Conservation (phyloP, 2,113 vertebrate genomes). For the Thermophis baileyi region DNA sequence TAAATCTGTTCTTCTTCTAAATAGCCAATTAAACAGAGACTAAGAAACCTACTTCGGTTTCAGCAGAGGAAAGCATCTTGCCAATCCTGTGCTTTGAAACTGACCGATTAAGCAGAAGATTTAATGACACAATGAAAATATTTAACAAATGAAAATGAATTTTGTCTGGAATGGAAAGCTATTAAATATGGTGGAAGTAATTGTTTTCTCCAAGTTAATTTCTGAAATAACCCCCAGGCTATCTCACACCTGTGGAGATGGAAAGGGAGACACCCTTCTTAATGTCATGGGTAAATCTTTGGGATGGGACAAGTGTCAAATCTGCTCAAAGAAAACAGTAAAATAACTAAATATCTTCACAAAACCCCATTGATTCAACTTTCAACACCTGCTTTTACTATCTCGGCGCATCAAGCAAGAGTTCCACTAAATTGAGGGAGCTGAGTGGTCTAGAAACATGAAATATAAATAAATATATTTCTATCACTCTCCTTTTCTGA, state of each 20-base stretch:
- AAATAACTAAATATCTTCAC: not conserved
- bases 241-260: not conserved
- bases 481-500: not conserved
- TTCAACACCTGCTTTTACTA: not conserved
- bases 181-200: constrained; percentile 14
- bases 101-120: not conserved
- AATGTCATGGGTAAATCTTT: not conserved
- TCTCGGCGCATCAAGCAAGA: not conserved
- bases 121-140: constrained; percentile 14
- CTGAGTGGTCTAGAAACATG: not conserved
- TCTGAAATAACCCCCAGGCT: not conserved
- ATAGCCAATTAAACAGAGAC: constrained; percentile 15
- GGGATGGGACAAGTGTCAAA: not conserved
- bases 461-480: not conserved
- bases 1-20: not conserved
- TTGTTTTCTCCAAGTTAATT: not conserved
- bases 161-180: constrained; percentile 17
- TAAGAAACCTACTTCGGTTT: not conserved
- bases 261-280: not conserved
- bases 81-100: not conserved
- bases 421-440: not conserved
- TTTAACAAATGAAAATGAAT: constrained; percentile 22
- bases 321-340: not conserved
- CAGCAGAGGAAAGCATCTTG: not conserved
- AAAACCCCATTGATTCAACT: not conserved